Evolutionary conservation across 2,797 vertebrate genomes (phyloP).

Genomic region (Spea hammondii): DNA sequence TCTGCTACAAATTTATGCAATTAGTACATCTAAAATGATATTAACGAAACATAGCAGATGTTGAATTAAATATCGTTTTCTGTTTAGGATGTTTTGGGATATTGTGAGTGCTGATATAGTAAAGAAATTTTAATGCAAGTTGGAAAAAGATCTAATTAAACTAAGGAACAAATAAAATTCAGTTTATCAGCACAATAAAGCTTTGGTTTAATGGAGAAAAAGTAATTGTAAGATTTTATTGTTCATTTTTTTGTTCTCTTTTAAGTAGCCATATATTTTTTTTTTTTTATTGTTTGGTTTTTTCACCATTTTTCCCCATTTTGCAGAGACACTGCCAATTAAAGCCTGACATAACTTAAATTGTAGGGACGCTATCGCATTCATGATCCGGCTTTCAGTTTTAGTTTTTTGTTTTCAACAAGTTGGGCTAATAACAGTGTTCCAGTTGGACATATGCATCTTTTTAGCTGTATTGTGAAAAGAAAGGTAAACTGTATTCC

Average conservation of each 20-base stretch:
- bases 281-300: conserved; percentile 40
- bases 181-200: conserved; percentile 48
- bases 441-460: no score
- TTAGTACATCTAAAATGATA: conserved; percentile 1
- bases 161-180: conserved; percentile 41
- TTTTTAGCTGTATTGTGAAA: not conserved
- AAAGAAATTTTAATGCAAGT: conserved; percentile 33
- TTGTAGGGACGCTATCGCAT: conserved; percentile 3
- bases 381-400: conserved; percentile 5
- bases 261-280: conserved; percentile 42
- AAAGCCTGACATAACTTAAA: conserved; percentile 31
- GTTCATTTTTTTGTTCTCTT: conserved; percentile 13
- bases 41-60: not conserved
- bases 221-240: conserved; percentile 39
- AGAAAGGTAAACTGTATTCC: no score
- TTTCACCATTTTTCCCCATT: conserved; percentile 16
- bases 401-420: no score
- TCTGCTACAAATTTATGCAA: not conserved
- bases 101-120: conserved; percentile 20
- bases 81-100: conserved; percentile 8
- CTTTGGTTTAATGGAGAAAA: conserved; percentile 39
- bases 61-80: not conserved
- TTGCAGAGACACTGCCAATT: conserved; percentile 21
- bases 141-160: conserved; percentile 39
- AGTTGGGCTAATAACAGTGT: no score